phyloP scores from a whole-genome alignment of 1,140 invertebrate genomes.

The Pseudomyrmex sp. region DNA sequence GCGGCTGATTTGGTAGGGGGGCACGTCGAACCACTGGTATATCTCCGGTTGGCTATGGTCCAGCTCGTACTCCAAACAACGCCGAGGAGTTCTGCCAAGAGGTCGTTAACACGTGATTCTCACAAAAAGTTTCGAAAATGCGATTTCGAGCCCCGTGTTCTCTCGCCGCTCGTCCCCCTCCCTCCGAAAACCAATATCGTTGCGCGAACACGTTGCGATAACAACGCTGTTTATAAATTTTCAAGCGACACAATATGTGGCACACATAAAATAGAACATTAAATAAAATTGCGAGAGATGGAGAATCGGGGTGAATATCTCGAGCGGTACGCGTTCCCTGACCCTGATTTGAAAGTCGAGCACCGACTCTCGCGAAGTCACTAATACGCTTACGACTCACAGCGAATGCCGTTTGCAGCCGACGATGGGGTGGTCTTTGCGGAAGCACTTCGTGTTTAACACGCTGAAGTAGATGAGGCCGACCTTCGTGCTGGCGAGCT shows the following conservation, averaged over 20 bases:
- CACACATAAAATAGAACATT: background rate
- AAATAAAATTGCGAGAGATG: conserved; percentile 25
- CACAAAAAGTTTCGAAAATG: conserved; percentile 16
- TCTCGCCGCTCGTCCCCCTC: background rate
- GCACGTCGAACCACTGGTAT: conserved; percentile 88
- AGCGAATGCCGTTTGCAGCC: conserved; percentile 84
- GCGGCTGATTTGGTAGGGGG: conserved; percentile 76
- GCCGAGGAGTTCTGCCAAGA: conserved; percentile 71
- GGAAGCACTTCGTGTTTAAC: conserved; percentile 89
- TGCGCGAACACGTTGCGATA: background rate
- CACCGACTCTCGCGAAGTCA: background rate
- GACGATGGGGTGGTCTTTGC: conserved; percentile 88
- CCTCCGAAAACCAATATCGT: background rate
- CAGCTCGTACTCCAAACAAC: conserved; percentile 86
- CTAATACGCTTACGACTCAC: conserved; percentile 55
- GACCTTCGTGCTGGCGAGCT: conserved; percentile 85
- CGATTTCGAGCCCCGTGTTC: background rate
- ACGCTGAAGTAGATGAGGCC: conserved; percentile 89
- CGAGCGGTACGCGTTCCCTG: background rate
- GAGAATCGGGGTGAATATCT: conserved; percentile 27
- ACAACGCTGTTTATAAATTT: conserved; percentile 9
- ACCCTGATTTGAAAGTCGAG: conserved; percentile 52
- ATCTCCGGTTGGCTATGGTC: conserved; percentile 82
- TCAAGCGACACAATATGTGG: background rate
- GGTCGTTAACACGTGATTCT: conserved; percentile 58